Base-by-base conservation (phyloP, 2,797 vertebrate species). In the Myoxocephalus aenaeus region DNA sequence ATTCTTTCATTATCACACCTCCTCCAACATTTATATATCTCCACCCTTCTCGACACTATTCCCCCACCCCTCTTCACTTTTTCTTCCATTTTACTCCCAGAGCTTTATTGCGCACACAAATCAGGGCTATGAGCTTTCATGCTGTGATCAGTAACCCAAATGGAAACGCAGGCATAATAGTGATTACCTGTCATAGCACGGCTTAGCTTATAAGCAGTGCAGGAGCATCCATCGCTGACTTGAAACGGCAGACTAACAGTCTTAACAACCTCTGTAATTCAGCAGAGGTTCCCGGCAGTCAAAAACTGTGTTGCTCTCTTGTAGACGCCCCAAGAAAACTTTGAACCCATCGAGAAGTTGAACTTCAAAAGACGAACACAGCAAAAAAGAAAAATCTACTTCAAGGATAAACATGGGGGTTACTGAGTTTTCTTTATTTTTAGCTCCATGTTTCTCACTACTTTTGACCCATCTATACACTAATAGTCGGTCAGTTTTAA, bases 131-230 rank as follows among this genome's bases (percentile, higher is more conserved):
- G 81, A 76, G 82, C 81, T 92, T 92, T 91, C 88, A 91, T 86
- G 87, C 84, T 48, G 85, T 91, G 87, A 94, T 91, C 91, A 93
- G 84, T 91, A 87, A 87, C 90, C 86, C 81, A 86, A 92, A 93
- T 91, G 89, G 93, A 89, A 89, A 86, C 34, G 73, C 77, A 48
- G 83, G 82, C 82, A 65, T 84, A 87, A 90, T 89, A 90, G 85
- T 89, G 87, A 94, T 93, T 92, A 92, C 84, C 92, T 92, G 91
- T 88, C 93, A 92, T 87, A 75, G 87, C 65, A 59, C 4, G 62
- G 89, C 89, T 88, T 86, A 87, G 90, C 80, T 84, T 87, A 87
- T 84, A 87, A 89, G 87, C 81, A 51, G 81, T 58, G 75, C 62
- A 18, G 70, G 63, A 77, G 82, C 76, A 85, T 92, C 82, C 75